Base-by-base conservation (phyloP, 92 coral and sea anemone species). In the Porites lobata region DNA sequence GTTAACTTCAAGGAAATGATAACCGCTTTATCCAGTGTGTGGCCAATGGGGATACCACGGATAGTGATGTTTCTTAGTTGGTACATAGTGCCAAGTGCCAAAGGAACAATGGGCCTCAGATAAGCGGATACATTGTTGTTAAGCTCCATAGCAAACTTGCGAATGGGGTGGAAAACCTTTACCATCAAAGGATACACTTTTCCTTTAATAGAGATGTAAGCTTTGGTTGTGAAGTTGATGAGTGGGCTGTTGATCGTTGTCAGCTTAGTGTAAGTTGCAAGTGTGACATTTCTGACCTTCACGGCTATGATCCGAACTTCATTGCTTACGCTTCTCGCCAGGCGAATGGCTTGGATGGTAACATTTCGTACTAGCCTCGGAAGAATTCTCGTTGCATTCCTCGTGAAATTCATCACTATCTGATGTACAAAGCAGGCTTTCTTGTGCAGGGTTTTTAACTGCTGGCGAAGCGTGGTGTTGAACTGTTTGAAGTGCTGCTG, bases 331-430 rank as follows among this genome's bases (percentile, higher is more conserved):
- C 92, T 98, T 54, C 92, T 91, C 50, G 87, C 84, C 21, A 93
- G 76, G 52, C 93, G 65, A 47, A 96, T 94, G 75, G 94, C 89
- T 79, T 95, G 83, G 81, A 96, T 89, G 79, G 96, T 88, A 80
- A 91, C 86, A 69, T 94, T 94, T 47, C 94, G 82, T 74, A 93
- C 70, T 69, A 91, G 85, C 71, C 70, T 82, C n/a, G 98, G 98
- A 22, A 94, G 82, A 61, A 84, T 71, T 64, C 47, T 87, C 56
- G 87, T 88, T 57, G 90, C 79, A 64, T 95, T 98, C 71, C 13
- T 77, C 13, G 96, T 78, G 70, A 94, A 85, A 29, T 79, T 53
- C 73, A 62, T 32, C 38, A 75, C 80, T 7, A 72, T 67, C n/a
- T 80, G 72, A 43, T 77, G 76, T 17, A 84, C 59, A 17, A 84